These are phyloP conservation scores for Epirrhoe tristata DNA, from an alignment of 2,888 invertebrate species.

Conservation along the genomic window DNA sequence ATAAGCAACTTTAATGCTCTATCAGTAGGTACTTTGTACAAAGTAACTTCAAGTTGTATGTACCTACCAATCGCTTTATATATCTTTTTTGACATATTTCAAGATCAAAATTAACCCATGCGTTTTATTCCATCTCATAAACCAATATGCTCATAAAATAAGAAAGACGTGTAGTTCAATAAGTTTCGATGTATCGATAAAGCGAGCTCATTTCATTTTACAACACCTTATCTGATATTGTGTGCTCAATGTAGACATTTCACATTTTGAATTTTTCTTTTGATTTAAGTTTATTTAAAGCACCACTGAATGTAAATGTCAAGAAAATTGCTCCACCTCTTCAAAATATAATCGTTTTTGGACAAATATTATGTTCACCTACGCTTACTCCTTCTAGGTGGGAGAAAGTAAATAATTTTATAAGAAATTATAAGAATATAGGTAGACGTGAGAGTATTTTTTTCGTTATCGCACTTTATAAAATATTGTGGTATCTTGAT, in stretches of 20 bases:
- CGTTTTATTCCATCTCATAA: constrained; percentile 9
- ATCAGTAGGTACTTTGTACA: too few relatives aligned
- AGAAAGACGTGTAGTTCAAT: constrained; percentile 10
- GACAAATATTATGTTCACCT: too few relatives aligned
- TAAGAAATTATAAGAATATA: too few relatives aligned
- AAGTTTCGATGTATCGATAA: constrained; percentile 16
- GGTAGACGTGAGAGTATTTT: too few relatives aligned
- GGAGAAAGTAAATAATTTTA: too few relatives aligned
- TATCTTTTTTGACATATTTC: neutral
- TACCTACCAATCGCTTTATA: neutral
- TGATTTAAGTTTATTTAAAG: neutral
- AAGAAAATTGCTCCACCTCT: too few relatives aligned
- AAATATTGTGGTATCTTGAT: neutral
- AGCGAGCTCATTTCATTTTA: constrained; percentile 2
- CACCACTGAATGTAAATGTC: too few relatives aligned
- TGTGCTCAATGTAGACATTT: neutral
- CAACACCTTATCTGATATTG: neutral
- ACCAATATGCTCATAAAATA: constrained; percentile 5
- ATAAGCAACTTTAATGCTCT: too few relatives aligned
- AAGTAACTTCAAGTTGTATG: neutral
- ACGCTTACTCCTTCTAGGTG: too few relatives aligned
- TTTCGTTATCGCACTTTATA: too few relatives aligned
- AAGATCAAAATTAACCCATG: neutral
- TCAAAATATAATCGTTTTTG: too few relatives aligned
- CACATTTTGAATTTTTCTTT: neutral